Base-by-base conservation (phyloP, 2,797 vertebrate genomes). In the Pseudopleuronectes americanus region DNA sequence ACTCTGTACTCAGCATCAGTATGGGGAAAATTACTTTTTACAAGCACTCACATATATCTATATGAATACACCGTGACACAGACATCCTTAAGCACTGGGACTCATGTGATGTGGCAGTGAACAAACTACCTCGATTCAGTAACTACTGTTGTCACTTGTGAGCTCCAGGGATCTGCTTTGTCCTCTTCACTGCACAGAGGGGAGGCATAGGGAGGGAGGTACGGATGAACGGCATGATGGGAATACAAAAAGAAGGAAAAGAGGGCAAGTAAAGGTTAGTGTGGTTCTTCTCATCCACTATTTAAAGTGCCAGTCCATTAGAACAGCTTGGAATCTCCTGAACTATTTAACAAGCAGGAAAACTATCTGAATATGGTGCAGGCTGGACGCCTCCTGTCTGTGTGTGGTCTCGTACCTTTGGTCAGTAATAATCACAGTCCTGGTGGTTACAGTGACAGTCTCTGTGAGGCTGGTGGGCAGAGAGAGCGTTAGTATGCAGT, bases 211-310 rank as follows among this genome's bases (percentile, higher is more conserved):
- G 41, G 47, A 73, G 41, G 28, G 38, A 21, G n/a, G 47, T 58
- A 22, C 23, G 45, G 66, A 85, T 81, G 71, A 83, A 84, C 59
- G 62, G 55, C 66, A 76, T 38, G 61, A 84, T 76, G 77, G 63
- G 72, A 66, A 53, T 45, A 79, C 57, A 80, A 87, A 79, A 63
- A 45, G 17, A 45, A 19, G 19, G 17, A 79, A 87, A 68, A 68
- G 58, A 69, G 84, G 81, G 47, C 81, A 83, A 79, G 79, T 57
- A 77, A 80, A 84, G 88, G 89, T 90, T 77, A 89, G 68, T 22
- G 72, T 79, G 70, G 73, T 79, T 80, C 71, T 76, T 75, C 88
- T 90, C 90, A 90, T 88, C 55, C 83, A 88, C 73, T 88, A 91
- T 92, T 92, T 84, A 90, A 77, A 48, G 59, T 26, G 31, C 22